Base-by-base conservation (phyloP, 2,888 invertebrate genomes). In the Ennomos quercinarius region DNA sequence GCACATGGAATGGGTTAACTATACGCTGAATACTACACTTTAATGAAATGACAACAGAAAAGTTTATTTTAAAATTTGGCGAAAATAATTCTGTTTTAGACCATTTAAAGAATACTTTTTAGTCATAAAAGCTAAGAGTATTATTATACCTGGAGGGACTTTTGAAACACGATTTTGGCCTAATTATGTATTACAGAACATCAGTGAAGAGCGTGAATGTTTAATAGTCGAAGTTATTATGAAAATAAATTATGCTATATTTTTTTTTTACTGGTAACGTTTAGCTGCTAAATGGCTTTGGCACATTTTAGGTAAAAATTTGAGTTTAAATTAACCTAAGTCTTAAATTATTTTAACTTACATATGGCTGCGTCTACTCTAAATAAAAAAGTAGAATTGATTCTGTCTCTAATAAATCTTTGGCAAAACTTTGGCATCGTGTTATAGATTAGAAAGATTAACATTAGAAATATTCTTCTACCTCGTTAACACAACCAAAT, bases 61-160 rank as follows among this genome's bases (percentile, higher is more conserved):
- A 62, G 45, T 56, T 44, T 52, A 38, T 43, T 67, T 64, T 70
- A 73, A 63, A 66, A 68, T 64, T 69, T 74, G 41, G 42, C 50
- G 40, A 51, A 45, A 58, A 44, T 59, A 51, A 55, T 44, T 40
- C 13, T 74, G 65, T 61, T 71, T 70, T 69, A 74, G 66, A 76
- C 73, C 82, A 74, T 83, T 84, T 80, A 76, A 74, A 78, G 74
- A 81, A 79, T 82, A 86, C 81, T 80, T 78, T 85, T 90, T 89
- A 91, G 91, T 91, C 91, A 91, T 91, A 90, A 82, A 77, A 78
- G 84, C 89, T 90, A 91, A 83, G 78, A 87, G 81, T 87, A 87
- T 84, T 86, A 83, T 86, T 86, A 84, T 82, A 81, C 85, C 75
- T 91, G 91, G 91, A 91, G 89, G 91, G 91, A 91, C 74, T 90